Percentiles rank a stretch among this genome's conserved stretches.
Conservation (phyloP, 2,888 invertebrate genomes). For the Carterocephalus palaemon region DNA sequence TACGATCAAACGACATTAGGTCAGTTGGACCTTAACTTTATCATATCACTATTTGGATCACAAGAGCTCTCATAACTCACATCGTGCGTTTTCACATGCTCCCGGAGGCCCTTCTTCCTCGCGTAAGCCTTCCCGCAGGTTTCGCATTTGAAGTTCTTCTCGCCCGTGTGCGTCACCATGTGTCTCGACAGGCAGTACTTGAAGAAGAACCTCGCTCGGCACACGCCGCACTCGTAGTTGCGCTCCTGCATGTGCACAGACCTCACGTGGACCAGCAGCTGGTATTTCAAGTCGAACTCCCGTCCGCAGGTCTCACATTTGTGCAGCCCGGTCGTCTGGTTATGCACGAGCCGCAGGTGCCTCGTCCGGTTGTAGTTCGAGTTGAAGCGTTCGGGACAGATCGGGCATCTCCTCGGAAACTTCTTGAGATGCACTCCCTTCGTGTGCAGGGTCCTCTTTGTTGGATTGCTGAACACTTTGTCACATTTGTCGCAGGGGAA, state of each 20-base stretch:
- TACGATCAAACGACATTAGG: too few species aligned
- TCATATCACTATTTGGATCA: too few species aligned
- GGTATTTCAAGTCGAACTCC: slow-evolving; percentile 59
- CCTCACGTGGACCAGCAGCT: slow-evolving; percentile 53
- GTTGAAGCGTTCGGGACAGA: slow-evolving; percentile 60
- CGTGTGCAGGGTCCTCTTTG: slow-evolving; percentile 51
- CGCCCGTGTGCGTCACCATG: slow-evolving; percentile 72
- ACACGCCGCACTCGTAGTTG: slow-evolving; percentile 56
- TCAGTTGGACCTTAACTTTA: too few species aligned
- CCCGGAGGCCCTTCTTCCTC: slow-evolving; percentile 48
- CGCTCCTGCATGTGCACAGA: slow-evolving; percentile 62
- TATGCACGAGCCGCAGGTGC: slow-evolving; percentile 57
- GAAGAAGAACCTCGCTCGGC: slow-evolving; percentile 57
- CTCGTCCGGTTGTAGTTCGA: slow-evolving; percentile 60
- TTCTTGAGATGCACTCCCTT: slow-evolving; percentile 58
- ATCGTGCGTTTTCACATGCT: slow-evolving; percentile 51
- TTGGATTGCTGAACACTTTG: slow-evolving; percentile 55
- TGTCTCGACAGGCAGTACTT: slow-evolving; percentile 66
- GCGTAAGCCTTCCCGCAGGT: slow-evolving; percentile 69
- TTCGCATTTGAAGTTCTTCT: slow-evolving; percentile 68
- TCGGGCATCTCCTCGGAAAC: slow-evolving; percentile 51
- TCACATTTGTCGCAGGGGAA: slow-evolving; percentile 61
- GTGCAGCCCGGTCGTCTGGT: slow-evolving; percentile 45
- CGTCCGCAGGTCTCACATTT: slow-evolving; percentile 57
- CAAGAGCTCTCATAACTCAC: slow-evolving; percentile 33